A percentile compares a stretch with the other conserved stretches of the same genome.
Conservation (phyloP, 1,140 invertebrate genomes). For the Aleiodes sp. region DNA sequence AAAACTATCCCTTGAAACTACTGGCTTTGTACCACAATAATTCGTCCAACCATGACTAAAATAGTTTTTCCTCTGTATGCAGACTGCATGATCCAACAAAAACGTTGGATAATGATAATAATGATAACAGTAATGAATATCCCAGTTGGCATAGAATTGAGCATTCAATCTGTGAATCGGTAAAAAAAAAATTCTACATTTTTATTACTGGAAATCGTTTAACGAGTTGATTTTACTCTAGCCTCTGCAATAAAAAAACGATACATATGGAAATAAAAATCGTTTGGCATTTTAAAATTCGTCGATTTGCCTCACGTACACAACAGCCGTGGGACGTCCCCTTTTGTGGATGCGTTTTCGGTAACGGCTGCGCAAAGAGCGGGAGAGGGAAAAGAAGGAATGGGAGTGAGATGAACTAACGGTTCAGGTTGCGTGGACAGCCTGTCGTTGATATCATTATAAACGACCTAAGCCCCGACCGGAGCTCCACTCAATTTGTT, state of each 20-base stretch:
- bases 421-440: conserved; percentile 31
- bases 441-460: conserved; percentile 50
- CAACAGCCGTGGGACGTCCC: background rate
- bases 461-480: conserved; percentile 47
- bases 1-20: background rate
- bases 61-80: background rate
- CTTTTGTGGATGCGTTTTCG: background rate
- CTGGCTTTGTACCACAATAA: background rate
- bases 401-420: background rate
- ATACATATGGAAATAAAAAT: background rate
- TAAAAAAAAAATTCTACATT: too few relatives aligned
- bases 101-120: background rate
- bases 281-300: background rate
- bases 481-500: conserved; percentile 56
- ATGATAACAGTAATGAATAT: too few relatives aligned
- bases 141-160: too few relatives aligned
- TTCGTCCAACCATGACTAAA: background rate
- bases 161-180: background rate
- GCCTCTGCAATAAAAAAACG: too few relatives aligned
- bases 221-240: too few relatives aligned
- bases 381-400: background rate
- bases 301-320: conserved; percentile 16
- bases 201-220: too few relatives aligned
- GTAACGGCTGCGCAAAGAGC: background rate
- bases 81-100: background rate